Evolutionary conservation across 1,140 invertebrate species (phyloP), one percentile per base, ranked within the genome.

Genomic region (Linepithema humile): DNA sequence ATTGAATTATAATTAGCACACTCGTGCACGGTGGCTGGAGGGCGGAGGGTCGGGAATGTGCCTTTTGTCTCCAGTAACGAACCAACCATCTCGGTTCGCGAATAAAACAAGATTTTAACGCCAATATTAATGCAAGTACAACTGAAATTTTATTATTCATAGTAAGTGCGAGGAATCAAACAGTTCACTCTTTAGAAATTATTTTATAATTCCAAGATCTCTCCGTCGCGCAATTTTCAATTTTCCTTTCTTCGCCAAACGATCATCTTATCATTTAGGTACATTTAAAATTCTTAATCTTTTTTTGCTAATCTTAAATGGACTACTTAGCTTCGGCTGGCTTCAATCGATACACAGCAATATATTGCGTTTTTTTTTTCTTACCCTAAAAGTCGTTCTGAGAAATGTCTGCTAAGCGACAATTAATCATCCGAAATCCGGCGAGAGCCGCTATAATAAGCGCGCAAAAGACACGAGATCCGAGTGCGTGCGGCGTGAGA

Each of bases 1-100:
- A 87, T 86, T 84, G 59, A 74, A 88, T 88, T 84, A 88, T 87
- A 88, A 88, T 88, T 87, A 88, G 73, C 65, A 48, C 80, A 59
- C 55, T 69, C 45, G 73, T 35, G 75, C 2, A 35, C 50, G 50
- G 32, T 38, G 15, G 73, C 12, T 40, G 73, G 59, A 83, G 53
- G 15, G 35, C 57, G 45, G 26, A 64, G 60, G 26, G 40, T 10
- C n/a, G 55, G 38, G n/a, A 12, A 70, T 48, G n/a, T n/a, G 62
- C 53, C 74, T 85, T 82, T 86, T 82, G 83, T 85, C 43, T 65
- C 9, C 20, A 40, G 53, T 69, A 69, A 86, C 82, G 83, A 85
- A 80, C 73, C 83, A 70, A 67, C 48, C 69, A 57, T 53, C 40
- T 50, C 50, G 48, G 26, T 32, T 55, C 38, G 32, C n/a, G 45